Base-by-base conservation (phyloP, 37 sponge, comb jelly and placozoan species). In the Axinella damicornis region DNA sequence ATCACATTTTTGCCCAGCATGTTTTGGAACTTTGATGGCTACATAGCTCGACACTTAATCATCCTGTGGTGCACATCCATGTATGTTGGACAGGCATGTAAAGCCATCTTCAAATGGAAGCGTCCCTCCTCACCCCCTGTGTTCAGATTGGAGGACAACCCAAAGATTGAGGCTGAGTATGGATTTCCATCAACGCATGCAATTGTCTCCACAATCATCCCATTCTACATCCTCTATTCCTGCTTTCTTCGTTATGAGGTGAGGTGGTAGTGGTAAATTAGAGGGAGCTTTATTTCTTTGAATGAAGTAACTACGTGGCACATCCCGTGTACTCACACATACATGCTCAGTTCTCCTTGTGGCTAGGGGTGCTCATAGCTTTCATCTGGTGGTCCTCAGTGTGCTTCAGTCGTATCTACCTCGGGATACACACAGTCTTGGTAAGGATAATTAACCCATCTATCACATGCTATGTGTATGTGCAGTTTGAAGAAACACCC, bases 111-210 rank as follows among this genome's bases (percentile, higher is more conserved):
- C 56, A 77, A 78, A 25, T 84, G 81, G 65, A 75, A 66, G 5
- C 73, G 98, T 16, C 98, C 98, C 21, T 76, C 92, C 0, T 81
- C 82, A 65, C 95, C 95, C 6, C 94, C 98, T 16, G 92, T 73
- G 4, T 63, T 89, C 54, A 71, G 89, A 58, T 79, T 95, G 46
- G 96, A 97, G 53, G 28, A 86, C 15, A 87, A 92, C 63, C 79
- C 84, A 30, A 69, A 53, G 19, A 65, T 90, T 18, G 90, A 92
- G 56, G 73, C 79, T 0, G 98, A 97, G 78, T 97, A 91, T 86
- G 98, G 98, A 12, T 91, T 95, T 53, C 98, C 98, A 33, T 95
- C 96, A 52, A 97, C 98, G 5, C 98, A 97, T 68, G 94, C 98
- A 40, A 95, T 80, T 58, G 94, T 95, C 4, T 90, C 83, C 0